Base-by-base conservation (phyloP, 2,888 invertebrate genomes). In the Maniola hyperantus region DNA sequence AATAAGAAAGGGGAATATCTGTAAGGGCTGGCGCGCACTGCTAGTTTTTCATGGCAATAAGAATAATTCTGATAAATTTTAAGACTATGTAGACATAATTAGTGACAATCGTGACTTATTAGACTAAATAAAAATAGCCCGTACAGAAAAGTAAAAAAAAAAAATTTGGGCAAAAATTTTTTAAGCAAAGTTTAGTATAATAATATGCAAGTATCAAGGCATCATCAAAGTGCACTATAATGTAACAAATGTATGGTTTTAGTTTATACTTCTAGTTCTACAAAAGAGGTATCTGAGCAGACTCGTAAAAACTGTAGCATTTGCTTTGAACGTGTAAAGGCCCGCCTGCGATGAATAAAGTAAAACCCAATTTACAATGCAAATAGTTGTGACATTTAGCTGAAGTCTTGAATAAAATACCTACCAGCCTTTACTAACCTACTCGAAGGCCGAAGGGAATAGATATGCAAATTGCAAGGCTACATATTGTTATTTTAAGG, bases 1-100 rank as follows among this genome's bases (percentile, higher is more conserved):
- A 71, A 68, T 66, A 61, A 63, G 57, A 61, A 71, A 67, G 59
- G 57, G 65, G 48, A 68, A 61, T 63, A 63, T 69, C 66, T 66
- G 66, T 66, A 70, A 69, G 26, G 65, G 60, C 61, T 44, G 42
- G 26, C 59, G 64, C 57, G 26, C 64, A 64, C 39, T 57, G 48
- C 8, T 26, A 26, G 34, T 34, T 44, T 54, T 54, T 54, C 15
- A n/a, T 34, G 15, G 7, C n/a, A 8, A 26, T 13, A 51, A 4
- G 0, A 5, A 54, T 8, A 6, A 8, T 51, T 50, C n/a, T n/a
- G n/a, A n/a, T 8, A 36, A 50, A 2, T 50, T 26, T 50, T 50
- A 18, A 0, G 26, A 26, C 26, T 26, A 26, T 26, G 26, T 26
- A 26, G 1, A 26, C 26, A 4, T 26, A 26, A 26, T 26, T 26